Percentiles rank a stretch among this genome's conserved stretches.
phyloP scores from a whole-genome alignment of 2,888 invertebrate genomes.

The Morpho helenor region DNA sequence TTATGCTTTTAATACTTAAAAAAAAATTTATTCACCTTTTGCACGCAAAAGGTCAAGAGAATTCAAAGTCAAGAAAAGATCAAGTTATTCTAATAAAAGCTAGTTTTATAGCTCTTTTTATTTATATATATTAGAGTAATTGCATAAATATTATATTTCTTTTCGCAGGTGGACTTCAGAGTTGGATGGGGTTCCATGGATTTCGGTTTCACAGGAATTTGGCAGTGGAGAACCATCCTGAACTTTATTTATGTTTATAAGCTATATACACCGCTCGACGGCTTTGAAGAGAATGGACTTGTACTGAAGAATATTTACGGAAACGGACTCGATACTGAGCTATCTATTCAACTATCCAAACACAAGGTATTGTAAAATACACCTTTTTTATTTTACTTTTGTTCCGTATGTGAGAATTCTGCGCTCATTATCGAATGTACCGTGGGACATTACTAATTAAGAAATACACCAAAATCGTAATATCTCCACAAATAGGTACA shows the following conservation, averaged over 20 bases:
- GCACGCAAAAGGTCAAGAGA: too few relatives aligned
- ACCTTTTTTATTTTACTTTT: too few relatives aligned
- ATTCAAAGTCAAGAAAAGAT: too few relatives aligned
- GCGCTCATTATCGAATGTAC: too few relatives aligned
- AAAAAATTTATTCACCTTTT: too few relatives aligned
- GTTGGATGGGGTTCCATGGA: slow-evolving; percentile 87
- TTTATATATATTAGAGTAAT: too few relatives aligned
- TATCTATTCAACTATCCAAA: slow-evolving; percentile 83
- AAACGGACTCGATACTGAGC: slow-evolving; percentile 83
- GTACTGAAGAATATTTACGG: slow-evolving; percentile 84
- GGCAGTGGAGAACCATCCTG: slow-evolving; percentile 82
- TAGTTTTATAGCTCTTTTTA: too few relatives aligned
- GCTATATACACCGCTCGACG: slow-evolving; percentile 87
- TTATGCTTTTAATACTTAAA: neutral
- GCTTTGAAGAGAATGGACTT: slow-evolving; percentile 87
- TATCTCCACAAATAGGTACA: too few relatives aligned
- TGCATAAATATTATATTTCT: neutral
- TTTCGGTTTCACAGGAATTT: slow-evolving; percentile 88
- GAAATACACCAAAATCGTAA: too few relatives aligned
- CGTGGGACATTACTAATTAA: too few relatives aligned
- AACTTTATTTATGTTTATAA: slow-evolving; percentile 89
- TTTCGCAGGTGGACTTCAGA: slow-evolving; percentile 83
- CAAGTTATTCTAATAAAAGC: too few relatives aligned
- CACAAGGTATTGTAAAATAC: slow-evolving; percentile 79
- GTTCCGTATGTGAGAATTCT: too few relatives aligned